A percentile compares a stretch with the other conserved stretches of the same genome.
phyloP scores from a whole-genome alignment of 2,888 invertebrate species.

The Corbicula japonica region DNA sequence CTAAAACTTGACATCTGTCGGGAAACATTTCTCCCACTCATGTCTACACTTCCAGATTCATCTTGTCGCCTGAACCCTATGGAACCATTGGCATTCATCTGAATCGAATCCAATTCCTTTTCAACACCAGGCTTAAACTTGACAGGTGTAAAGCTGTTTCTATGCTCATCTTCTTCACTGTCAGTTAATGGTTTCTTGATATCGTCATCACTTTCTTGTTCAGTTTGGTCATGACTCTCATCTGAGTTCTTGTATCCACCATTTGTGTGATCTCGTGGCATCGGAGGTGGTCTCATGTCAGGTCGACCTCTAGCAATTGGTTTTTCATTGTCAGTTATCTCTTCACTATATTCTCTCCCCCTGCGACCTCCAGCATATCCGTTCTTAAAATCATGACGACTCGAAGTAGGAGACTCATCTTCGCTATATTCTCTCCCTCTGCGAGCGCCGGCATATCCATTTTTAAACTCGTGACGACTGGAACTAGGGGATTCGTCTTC shows the following conservation, averaged over 20 bases:
- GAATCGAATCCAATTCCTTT: slow-evolving; percentile 75
- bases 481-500: slow-evolving; percentile 50
- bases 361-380: slow-evolving; percentile 14
- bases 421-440: slow-evolving; percentile 47
- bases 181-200: slow-evolving; percentile 52
- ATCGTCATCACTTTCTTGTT: slow-evolving; percentile 67
- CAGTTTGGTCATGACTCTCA: slow-evolving; percentile 54
- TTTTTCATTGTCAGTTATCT: slow-evolving; percentile 59
- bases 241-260: slow-evolving; percentile 60
- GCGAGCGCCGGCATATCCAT: slow-evolving; percentile 49
- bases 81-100: slow-evolving; percentile 62
- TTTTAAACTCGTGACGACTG: slow-evolving; percentile 54
- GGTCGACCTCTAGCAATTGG: slow-evolving; percentile 13
- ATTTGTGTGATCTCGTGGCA: slow-evolving; percentile 45
- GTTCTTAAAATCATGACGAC: too few relatives aligned
- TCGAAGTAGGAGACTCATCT: slow-evolving; percentile 15
- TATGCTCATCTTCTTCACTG: slow-evolving; percentile 61
- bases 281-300: background rate
- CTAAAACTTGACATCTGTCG: slow-evolving; percentile 77
- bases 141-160: slow-evolving; percentile 62
- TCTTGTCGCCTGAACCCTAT: slow-evolving; percentile 47
- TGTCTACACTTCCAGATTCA: slow-evolving; percentile 65
- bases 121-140: slow-evolving; percentile 71
- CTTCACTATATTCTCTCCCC: slow-evolving; percentile 53
- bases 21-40: slow-evolving; percentile 57